Percentiles rank a stretch among this genome's conserved stretches.
phyloP scores from a whole-genome alignment of 2,888 invertebrate species.

The Drosophila ustulata region DNA sequence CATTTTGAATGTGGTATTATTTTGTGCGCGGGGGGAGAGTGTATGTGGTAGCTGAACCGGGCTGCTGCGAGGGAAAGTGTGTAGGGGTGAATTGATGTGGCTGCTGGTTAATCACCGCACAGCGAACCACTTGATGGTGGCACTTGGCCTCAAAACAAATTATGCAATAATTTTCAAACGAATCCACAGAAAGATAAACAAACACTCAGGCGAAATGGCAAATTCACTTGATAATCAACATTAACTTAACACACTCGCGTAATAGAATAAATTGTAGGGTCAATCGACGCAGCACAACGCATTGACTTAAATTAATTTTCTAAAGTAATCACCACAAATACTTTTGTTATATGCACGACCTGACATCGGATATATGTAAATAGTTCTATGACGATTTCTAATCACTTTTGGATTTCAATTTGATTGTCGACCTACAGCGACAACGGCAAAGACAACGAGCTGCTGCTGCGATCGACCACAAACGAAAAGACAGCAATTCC shows the following conservation, averaged over 20 bases:
- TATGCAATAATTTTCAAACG: slow-evolving; percentile 68
- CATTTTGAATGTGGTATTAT: slow-evolving; percentile 51
- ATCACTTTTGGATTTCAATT: slow-evolving; percentile 14
- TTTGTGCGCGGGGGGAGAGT: not conserved
- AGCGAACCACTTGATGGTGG: slow-evolving; percentile 34
- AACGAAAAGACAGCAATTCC: slow-evolving; percentile 75
- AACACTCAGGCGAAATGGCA: slow-evolving; percentile 60
- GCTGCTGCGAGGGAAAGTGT: not conserved
- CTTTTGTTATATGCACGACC: not conserved
- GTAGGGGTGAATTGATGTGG: slow-evolving; percentile 13
- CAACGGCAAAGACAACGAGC: slow-evolving; percentile 20
- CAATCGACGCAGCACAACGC: slow-evolving; percentile 11
- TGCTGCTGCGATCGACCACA: slow-evolving; percentile 66
- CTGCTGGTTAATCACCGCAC: slow-evolving; percentile 39
- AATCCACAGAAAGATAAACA: slow-evolving; percentile 66
- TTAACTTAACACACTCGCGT: slow-evolving; percentile 36
- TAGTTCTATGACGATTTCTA: slow-evolving; percentile 1
- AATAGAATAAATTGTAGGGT: slow-evolving; percentile 21
- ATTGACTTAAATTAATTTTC: slow-evolving; percentile 6
- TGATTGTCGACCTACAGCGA: slow-evolving; percentile 30
- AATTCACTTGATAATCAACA: slow-evolving; percentile 49
- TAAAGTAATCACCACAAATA: not conserved
- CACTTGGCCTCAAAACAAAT: slow-evolving; percentile 50
- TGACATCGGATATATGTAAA: not conserved
- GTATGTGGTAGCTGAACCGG: not conserved